A percentile compares a stretch with the other conserved stretches of the same genome.
Evolutionary conservation across 2,888 invertebrate species (phyloP).

Genomic region (Dichetophora obliterata): DNA sequence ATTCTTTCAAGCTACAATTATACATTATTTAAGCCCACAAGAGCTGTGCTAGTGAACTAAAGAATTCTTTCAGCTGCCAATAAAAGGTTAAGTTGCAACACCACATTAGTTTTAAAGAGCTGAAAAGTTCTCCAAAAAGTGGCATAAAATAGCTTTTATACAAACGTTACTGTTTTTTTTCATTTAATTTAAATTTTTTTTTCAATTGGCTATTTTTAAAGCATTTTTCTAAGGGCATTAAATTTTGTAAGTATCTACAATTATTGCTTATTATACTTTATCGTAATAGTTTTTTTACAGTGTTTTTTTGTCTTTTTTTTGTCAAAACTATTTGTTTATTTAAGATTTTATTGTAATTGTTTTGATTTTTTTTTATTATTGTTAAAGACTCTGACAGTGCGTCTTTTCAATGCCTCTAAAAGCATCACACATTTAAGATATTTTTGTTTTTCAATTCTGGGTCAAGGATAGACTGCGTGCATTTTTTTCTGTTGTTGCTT

Average conservation of each 20-base stretch:
- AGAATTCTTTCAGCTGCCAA: too few species aligned
- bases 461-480: constrained; percentile 17
- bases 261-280: constrained; percentile 8
- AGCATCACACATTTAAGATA: background rate
- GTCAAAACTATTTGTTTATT: background rate
- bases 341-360: background rate
- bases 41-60: too few species aligned
- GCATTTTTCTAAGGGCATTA: too few species aligned
- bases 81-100: too few species aligned
- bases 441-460: constrained; percentile 1
- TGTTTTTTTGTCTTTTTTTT: constrained; percentile 7
- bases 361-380: background rate
- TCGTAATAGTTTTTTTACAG: background rate
- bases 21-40: too few species aligned
- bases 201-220: background rate
- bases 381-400: background rate
- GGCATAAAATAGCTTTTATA: background rate
- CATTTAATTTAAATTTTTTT: background rate
- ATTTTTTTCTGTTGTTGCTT: background rate
- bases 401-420: background rate
- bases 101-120: too few species aligned
- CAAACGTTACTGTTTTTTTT: background rate
- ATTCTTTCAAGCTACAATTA: background rate
- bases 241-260: background rate
- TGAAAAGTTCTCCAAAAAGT: too few species aligned